Evolutionary conservation across 2,888 invertebrate genomes (phyloP), one percentile per base, ranked within the genome.

Genomic region (Ornithoptera priamus): DNA sequence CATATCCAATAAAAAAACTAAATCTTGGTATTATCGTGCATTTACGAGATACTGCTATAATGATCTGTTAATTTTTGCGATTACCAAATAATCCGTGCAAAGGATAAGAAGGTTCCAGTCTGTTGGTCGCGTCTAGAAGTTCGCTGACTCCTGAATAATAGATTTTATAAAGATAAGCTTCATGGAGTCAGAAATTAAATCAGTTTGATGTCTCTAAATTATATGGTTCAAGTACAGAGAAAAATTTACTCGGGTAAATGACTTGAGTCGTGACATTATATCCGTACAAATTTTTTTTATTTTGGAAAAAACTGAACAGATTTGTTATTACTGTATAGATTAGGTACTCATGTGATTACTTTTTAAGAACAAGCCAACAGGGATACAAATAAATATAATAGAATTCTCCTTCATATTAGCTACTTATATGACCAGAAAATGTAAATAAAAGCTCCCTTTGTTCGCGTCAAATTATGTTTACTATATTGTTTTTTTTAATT

Each of bases 131-230:
- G 72, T 73, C 72, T 73, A 65, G 74, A 76, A 78, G 82, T 82
- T 85, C 84, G 83, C 76, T 82, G 85, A 85, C 85, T 79, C 56
- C 42, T 15, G 22, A 46, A 58, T 58, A 70, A 60, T 60, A 59
- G 8, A 36, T 22, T 68, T 39, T 62, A 42, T 58, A 42, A 57
- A 63, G 30, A 57, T 62, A 59, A 70, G 62, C 42, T 62, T 67
- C 56, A 62, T 67, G 10, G 62, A 46, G 46, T 20, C 42, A 30
- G 56, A 61, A 69, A 69, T 69, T 69, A 46, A 50, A 69, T 65
- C 24, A 66, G 20, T 59, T 66, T 63, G 62, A 70, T 66, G 70
- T 70, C 53, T 50, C 66, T 20, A 70, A 70, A 70, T 70, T 70
- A 66, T 59, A 70, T 39, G 62, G 46, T 66, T 62, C 42, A n/a